phyloP scores from a whole-genome alignment of 2,888 invertebrate species.

The Trichacis sp. region DNA sequence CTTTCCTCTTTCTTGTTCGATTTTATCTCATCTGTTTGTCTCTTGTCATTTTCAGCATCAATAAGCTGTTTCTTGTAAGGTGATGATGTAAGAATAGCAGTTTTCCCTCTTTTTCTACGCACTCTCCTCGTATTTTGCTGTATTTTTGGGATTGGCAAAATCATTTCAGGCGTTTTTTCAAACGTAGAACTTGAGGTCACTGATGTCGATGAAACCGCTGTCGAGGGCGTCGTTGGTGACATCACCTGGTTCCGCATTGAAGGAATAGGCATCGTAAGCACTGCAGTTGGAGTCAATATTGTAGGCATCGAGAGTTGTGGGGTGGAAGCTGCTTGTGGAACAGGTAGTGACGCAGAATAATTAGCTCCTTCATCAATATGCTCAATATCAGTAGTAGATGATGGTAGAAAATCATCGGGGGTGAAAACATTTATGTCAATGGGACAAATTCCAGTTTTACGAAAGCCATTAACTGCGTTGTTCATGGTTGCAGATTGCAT shows the following conservation, averaged over 20 bases:
- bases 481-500: constrained; percentile 46
- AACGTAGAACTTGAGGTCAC: background rate
- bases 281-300: too few relatives aligned
- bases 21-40: background rate
- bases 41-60: background rate
- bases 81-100: background rate
- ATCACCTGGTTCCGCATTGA: too few relatives aligned
- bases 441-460: constrained; percentile 51
- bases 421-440: constrained; percentile 47
- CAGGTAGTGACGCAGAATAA: background rate
- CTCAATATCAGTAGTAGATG: constrained; percentile 19
- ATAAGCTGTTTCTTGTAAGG: constrained; percentile 3
- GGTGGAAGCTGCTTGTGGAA: background rate
- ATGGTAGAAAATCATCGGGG: constrained; percentile 43
- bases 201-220: background rate
- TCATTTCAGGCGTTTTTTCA: background rate
- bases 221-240: background rate
- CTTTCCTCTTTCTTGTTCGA: too few relatives aligned
- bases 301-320: background rate
- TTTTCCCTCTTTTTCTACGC: background rate
- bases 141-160: background rate
- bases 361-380: background rate
- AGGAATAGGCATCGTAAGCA: too few relatives aligned
- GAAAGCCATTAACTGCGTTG: constrained; percentile 51
- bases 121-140: background rate